A percentile compares a stretch with the other conserved stretches of the same genome.
Conservation (phyloP, 53 echinoderm and acorn worm species). For the Paracentrotus lividus region DNA sequence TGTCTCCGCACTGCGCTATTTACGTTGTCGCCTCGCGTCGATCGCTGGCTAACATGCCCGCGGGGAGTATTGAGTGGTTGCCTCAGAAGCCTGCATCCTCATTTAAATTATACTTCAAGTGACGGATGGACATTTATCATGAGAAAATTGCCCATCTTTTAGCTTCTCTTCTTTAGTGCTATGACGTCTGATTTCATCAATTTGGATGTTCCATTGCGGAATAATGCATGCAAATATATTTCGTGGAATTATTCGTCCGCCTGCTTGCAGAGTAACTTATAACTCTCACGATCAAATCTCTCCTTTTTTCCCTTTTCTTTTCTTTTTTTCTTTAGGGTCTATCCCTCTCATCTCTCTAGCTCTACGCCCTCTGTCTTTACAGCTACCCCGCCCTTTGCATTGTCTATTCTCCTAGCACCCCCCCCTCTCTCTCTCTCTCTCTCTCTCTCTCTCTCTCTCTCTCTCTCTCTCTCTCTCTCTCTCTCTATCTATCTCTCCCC, state of each 20-base stretch:
- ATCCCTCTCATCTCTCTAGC: too few species aligned
- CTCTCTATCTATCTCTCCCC: neutral
- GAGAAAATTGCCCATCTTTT: constrained; percentile 20
- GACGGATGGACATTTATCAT: neutral
- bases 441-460: neutral
- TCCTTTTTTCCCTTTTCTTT: too few species aligned
- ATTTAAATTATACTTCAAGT: constrained; percentile 3
- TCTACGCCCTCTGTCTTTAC: too few species aligned
- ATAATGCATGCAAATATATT: neutral
- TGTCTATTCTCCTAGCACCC: too few species aligned
- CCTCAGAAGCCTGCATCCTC: neutral
- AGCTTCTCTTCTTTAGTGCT: constrained; percentile 8
- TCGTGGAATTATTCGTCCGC: neutral
- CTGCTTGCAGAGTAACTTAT: neutral
- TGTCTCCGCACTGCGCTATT: constrained; percentile 43
- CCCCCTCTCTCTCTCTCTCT: neutral
- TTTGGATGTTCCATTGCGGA: neutral
- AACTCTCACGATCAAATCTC: too few species aligned
- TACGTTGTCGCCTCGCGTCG: constrained; percentile 50
- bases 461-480: neutral
- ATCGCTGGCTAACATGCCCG: constrained; percentile 47
- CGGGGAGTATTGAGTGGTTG: constrained; percentile 48
- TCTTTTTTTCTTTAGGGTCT: too few species aligned
- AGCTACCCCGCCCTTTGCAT: neutral
- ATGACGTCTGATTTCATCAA: neutral